Evolutionary conservation across 2,888 invertebrate species (phyloP), one percentile per base, ranked within the genome.

Genomic region (Anticlea derivata): DNA sequence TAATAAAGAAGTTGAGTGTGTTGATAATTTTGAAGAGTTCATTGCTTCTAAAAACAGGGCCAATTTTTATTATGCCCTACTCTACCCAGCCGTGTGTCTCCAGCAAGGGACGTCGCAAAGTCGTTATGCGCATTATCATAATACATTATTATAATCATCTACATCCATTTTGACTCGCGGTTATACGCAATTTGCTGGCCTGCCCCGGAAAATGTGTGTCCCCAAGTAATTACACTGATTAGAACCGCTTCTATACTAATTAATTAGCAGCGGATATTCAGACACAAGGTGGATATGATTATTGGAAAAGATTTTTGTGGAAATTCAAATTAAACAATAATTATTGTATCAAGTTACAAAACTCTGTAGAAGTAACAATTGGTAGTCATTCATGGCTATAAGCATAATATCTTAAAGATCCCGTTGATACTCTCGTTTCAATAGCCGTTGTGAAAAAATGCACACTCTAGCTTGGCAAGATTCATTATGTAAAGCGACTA

Each of bases 121-220:
- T 65, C 72, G 65, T 75, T 74, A 70, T 13, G 31, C 66, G 68
- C 78, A 83, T 83, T 81, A 82, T 77, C 78, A 81, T 79, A 81
- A 78, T 70, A 75, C 79, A 74, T 78, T 75, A 77, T 67, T 77
- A 75, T 80, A 79, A 82, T 75, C 75, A 68, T 68, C 66, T 66
- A 71, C 77, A 78, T 76, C 75, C 68, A 76, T 75, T 75, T 60
- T 63, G 53, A 59, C 53, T 46, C 59, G 41, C 17, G 52, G 53
- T 55, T 55, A 57, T 69, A 54, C 66, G 68, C 67, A 70, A 66
- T 79, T 75, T 66, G 70, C 73, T 70, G 58, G 68, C 63, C 68
- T 63, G 60, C 65, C 64, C 39, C 45, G 47, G 54, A 49, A 68
- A 73, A 70, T 71, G 70, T 69, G 70, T 76, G 68, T 56, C 63